Conservation (phyloP, 1,140 invertebrate genomes). For the Halyomorpha halys region DNA sequence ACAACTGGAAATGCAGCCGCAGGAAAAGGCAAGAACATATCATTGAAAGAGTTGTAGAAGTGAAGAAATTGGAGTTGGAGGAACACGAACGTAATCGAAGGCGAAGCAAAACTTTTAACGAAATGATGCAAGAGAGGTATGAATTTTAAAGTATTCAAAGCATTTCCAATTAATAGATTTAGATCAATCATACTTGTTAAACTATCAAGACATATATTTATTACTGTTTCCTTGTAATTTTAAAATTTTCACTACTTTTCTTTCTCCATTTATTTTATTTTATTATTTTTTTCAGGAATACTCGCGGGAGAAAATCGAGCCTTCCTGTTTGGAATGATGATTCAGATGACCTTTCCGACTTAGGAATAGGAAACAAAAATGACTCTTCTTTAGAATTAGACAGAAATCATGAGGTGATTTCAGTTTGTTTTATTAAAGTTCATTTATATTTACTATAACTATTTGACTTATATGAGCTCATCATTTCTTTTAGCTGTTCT, state of each 20-base stretch:
- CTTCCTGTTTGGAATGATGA: slow-evolving; percentile 66
- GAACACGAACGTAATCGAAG: slow-evolving; percentile 57
- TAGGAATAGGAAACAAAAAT: slow-evolving; percentile 45
- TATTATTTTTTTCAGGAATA: slow-evolving; percentile 41
- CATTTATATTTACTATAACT: no score
- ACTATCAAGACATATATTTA: neutral
- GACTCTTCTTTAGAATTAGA: slow-evolving; percentile 6
- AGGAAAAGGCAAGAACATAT: slow-evolving; percentile 82
- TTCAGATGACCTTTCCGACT: slow-evolving; percentile 67
- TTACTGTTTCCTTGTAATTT: slow-evolving; percentile 9
- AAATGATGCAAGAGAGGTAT: slow-evolving; percentile 86
- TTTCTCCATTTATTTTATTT: neutral
- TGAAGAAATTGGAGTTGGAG: slow-evolving; percentile 71
- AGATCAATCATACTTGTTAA: no score
- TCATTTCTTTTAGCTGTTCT: no score
- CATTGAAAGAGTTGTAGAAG: slow-evolving; percentile 77
- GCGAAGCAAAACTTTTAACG: slow-evolving; percentile 83
- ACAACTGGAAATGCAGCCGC: slow-evolving; percentile 86
- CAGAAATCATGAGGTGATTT: neutral
- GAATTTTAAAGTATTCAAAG: slow-evolving; percentile 18
- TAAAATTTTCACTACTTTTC: no score
- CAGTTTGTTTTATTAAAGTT: no score
- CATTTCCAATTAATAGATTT: no score
- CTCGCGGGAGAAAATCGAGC: slow-evolving; percentile 45
- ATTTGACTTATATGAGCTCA: no score